A percentile compares a stretch with the other conserved stretches of the same genome.
These are phyloP conservation scores for Agriopis leucophaearia DNA, from an alignment of 2,888 invertebrate genomes.

Conservation along the genomic window DNA sequence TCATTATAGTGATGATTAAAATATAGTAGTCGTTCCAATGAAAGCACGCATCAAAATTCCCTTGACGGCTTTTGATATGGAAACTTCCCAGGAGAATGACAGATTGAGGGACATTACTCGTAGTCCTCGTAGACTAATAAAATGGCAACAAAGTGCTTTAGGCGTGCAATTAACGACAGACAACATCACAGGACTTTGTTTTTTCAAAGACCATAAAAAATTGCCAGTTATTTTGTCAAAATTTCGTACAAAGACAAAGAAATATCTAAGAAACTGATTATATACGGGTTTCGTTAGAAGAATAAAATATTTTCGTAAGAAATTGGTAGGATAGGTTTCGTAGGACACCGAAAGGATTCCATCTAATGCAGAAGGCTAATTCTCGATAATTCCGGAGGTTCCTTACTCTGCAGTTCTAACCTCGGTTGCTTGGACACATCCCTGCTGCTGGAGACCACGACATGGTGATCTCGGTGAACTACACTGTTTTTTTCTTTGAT, in stretches of 20 bases:
- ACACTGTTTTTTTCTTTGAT: too few species aligned
- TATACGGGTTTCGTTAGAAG: too few species aligned
- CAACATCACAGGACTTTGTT: neutral
- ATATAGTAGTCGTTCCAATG: conserved; percentile 3
- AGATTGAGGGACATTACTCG: conserved; percentile 6
- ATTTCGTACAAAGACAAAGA: too few species aligned
- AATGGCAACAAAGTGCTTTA: neutral
- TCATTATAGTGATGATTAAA: conserved; percentile 12
- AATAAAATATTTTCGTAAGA: too few species aligned
- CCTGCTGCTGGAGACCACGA: too few species aligned
- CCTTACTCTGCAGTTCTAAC: neutral
- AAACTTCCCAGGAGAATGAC: neutral
- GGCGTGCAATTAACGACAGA: neutral
- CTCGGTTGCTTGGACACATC: neutral
- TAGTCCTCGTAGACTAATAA: conserved; percentile 3
- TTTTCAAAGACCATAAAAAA: neutral
- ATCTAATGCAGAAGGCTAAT: too few species aligned
- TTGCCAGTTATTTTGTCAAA: too few species aligned
- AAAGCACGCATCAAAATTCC: conserved; percentile 5
- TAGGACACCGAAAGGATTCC: too few species aligned
- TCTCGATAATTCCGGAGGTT: too few species aligned
- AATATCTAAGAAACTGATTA: too few species aligned
- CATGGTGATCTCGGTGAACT: too few species aligned
- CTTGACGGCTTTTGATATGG: conserved; percentile 2
- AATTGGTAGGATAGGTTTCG: too few species aligned